These are phyloP conservation scores for Etheostoma spectabile DNA, from an alignment of 2,113 vertebrate species.

Conservation along the genomic window DNA sequence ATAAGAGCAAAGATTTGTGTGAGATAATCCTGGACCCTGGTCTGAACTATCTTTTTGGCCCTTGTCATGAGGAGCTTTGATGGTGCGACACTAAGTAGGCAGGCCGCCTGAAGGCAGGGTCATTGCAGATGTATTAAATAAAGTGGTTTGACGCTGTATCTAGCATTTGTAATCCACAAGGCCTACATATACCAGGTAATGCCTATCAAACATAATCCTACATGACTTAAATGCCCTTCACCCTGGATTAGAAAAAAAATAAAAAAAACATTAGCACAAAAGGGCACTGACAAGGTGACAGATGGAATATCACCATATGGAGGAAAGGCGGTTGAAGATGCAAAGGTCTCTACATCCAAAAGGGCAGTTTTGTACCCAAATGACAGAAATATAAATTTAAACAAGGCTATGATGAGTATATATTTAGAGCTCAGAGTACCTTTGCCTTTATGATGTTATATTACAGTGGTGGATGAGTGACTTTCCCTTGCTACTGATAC, in stretches of 20 bases:
- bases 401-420: not conserved
- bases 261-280: slow-evolving; percentile 70
- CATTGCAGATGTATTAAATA: slow-evolving; percentile 80
- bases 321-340: slow-evolving; percentile 27
- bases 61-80: slow-evolving; percentile 77
- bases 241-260: slow-evolving; percentile 75
- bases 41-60: slow-evolving; percentile 78
- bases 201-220: slow-evolving; percentile 85
- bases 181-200: slow-evolving; percentile 80
- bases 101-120: slow-evolving; percentile 78
- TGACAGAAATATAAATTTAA: not conserved
- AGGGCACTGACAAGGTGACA: slow-evolving; percentile 76
- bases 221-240: slow-evolving; percentile 84
- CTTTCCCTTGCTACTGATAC: slow-evolving; percentile 7
- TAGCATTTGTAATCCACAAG: slow-evolving; percentile 85
- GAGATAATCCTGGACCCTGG: slow-evolving; percentile 82
- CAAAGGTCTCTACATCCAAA: slow-evolving; percentile 31
- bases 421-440: not conserved
- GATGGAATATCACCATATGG: slow-evolving; percentile 58
- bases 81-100: slow-evolving; percentile 79
- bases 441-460: not conserved
- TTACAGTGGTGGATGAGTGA: not conserved
- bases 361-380: not conserved
- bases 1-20: slow-evolving; percentile 82
- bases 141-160: slow-evolving; percentile 73